Evolutionary conservation across 2,113 vertebrate species (phyloP), one percentile per base, ranked within the genome.

Genomic region (Lagopus leucura): DNA sequence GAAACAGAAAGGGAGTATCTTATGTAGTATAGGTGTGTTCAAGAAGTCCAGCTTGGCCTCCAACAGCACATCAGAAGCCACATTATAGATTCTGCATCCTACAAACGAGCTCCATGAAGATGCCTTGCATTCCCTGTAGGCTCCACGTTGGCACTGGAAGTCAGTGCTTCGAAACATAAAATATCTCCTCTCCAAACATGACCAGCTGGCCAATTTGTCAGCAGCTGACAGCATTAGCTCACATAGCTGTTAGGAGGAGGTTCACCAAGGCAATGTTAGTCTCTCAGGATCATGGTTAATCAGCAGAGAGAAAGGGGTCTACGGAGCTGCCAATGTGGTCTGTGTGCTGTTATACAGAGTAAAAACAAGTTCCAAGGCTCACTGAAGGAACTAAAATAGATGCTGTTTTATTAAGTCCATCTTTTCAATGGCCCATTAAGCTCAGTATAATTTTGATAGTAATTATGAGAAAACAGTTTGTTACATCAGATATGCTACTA

Each of bases 181-280:
- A 43, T 63, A 18, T 32, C 24, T 82, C 50, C 27, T 89, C 38
- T 80, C 38, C 60, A 73, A 72, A 70, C 58, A 63, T 72, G 52
- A 86, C 34, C 73, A 88, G 73, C 63, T 87, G 52, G 57, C 57
- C 86, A 34, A 71, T 81, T 75, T 86, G 65, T 77, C 65, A 75
- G 48, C 32, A 75, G 34, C 65, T 78, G 82, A 61, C 34, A 67
- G 75, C 20, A 81, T 87, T 82, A 82, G 58, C 71, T 80, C 73
- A 67, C 72, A 43, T 20, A 90, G 72, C 69, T 91, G 69, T 83
- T 93, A 74, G 79, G 38, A 81, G 80, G 81, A 28, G 86, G 71
- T 93, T 88, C 80, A 80, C 50, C 36, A 66, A 70, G 40, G 50
- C 45, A 32, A 24, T 71, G 92, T 88, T 63, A 66, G 32, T 82